Evolutionary conservation across 2,888 invertebrate species (phyloP).

Genomic region (Auanema freiburgensis): DNA sequence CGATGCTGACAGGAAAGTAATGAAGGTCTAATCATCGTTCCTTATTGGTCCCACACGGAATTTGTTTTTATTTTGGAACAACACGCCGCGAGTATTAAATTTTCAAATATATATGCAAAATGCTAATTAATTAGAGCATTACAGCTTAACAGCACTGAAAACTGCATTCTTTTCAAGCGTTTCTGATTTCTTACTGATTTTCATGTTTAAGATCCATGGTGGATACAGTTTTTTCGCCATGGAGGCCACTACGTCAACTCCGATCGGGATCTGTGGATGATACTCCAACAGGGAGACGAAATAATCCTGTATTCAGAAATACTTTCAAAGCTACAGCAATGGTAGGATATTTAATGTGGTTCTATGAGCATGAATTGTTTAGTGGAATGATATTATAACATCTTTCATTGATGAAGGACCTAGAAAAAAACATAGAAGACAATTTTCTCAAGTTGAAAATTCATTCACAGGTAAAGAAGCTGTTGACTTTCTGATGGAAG

Average conservation of each 20-base stretch:
- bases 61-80: not conserved
- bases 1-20: not conserved
- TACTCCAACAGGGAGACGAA: slow-evolving; percentile 2
- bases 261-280: slow-evolving; percentile 16
- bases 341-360: slow-evolving; percentile 8
- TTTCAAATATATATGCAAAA: slow-evolving; percentile 2
- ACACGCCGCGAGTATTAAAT: not conserved
- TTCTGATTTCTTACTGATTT: not conserved
- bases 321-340: slow-evolving; percentile 10
- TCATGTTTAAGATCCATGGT: not conserved
- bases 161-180: not conserved
- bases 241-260: not conserved
- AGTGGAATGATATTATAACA: slow-evolving; percentile 20
- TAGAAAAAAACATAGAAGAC: slow-evolving; percentile 12
- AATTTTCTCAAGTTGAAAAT: slow-evolving; percentile 20
- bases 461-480: slow-evolving; percentile 22
- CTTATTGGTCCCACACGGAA: slow-evolving; percentile 1
- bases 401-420: slow-evolving; percentile 16
- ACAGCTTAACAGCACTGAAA: not conserved
- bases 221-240: slow-evolving; percentile 2
- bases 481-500: slow-evolving; percentile 22
- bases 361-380: not conserved
- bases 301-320: not conserved
- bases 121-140: not conserved
- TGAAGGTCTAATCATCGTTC: slow-evolving; percentile 13